These are phyloP conservation scores for Orthosia gothica DNA, from an alignment of 2,888 invertebrate genomes.

Conservation along the genomic window DNA sequence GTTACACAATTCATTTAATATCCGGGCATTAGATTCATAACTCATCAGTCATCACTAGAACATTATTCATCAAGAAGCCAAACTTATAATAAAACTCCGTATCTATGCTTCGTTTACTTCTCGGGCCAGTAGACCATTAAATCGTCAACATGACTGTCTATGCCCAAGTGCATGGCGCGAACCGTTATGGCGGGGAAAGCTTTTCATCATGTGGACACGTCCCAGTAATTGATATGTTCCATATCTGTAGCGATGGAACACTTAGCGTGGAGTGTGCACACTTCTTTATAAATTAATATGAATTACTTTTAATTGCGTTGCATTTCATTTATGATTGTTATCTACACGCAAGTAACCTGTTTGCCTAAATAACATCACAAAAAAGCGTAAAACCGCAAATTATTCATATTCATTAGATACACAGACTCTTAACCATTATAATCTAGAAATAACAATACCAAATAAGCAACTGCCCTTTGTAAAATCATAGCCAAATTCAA, in stretches of 20 bases:
- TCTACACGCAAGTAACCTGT: neutral
- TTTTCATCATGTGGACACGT: constrained; percentile 66
- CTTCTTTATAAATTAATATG: constrained; percentile 37
- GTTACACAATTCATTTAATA: neutral
- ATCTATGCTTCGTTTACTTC: constrained; percentile 46
- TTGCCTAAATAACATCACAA: neutral
- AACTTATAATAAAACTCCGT: constrained; percentile 48
- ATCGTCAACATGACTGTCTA: constrained; percentile 61
- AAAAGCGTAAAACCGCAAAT: neutral
- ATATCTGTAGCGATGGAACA: constrained; percentile 64
- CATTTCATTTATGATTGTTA: neutral
- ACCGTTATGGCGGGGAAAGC: constrained; percentile 65
- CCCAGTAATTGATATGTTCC: constrained; percentile 68
- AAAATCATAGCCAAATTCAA: neutral
- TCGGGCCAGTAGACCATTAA: constrained; percentile 65
- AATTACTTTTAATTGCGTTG: constrained; percentile 36
- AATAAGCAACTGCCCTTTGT: neutral
- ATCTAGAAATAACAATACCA: neutral
- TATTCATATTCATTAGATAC: neutral
- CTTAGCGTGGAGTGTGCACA: constrained; percentile 41
- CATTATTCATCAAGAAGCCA: constrained; percentile 33
- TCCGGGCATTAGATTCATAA: constrained; percentile 3
- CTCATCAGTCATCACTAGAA: constrained; percentile 14
- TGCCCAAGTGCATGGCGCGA: constrained; percentile 56
- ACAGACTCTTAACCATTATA: neutral